These are phyloP conservation scores for Campoletis sonorensis DNA, from an alignment of 1,140 invertebrate species.

Conservation along the genomic window DNA sequence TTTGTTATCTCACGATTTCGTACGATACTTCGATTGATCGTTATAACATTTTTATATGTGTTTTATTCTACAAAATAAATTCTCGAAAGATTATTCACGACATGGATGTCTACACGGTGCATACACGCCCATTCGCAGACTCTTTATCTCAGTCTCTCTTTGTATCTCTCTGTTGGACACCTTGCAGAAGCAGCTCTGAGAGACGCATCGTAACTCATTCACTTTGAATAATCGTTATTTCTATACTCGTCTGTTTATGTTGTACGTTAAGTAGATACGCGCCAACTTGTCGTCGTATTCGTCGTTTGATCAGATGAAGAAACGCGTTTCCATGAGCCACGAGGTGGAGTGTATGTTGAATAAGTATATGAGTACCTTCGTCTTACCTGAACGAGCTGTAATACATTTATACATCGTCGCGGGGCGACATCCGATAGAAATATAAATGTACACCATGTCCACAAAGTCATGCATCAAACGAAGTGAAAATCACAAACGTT, in stretches of 20 bases:
- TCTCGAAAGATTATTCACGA: conserved; percentile 11
- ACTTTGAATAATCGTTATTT: conserved; percentile 38
- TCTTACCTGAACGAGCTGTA: conserved; percentile 20
- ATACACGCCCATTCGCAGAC: conserved; percentile 29
- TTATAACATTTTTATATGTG: neutral
- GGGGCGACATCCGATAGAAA: conserved; percentile 17
- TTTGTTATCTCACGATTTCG: too few relatives aligned
- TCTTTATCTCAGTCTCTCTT: neutral
- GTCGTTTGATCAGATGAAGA: conserved; percentile 48
- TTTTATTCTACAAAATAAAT: conserved; percentile 9
- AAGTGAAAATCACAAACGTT: too few relatives aligned
- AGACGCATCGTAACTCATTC: conserved; percentile 46
- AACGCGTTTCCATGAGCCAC: conserved; percentile 40
- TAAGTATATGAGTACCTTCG: conserved; percentile 11
- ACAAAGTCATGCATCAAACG: too few relatives aligned
- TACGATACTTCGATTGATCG: neutral
- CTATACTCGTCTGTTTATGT: conserved; percentile 42
- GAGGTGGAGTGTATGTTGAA: conserved; percentile 5
- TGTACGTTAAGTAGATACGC: conserved; percentile 37
- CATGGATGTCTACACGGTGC: neutral
- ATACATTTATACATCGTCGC: conserved; percentile 29
- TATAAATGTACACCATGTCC: conserved; percentile 5
- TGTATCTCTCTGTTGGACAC: conserved; percentile 19
- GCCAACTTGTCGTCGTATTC: conserved; percentile 41
- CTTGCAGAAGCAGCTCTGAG: conserved; percentile 15